Evolutionary conservation across 2,113 vertebrate species (phyloP).

Genomic region (Azemiops feae): DNA sequence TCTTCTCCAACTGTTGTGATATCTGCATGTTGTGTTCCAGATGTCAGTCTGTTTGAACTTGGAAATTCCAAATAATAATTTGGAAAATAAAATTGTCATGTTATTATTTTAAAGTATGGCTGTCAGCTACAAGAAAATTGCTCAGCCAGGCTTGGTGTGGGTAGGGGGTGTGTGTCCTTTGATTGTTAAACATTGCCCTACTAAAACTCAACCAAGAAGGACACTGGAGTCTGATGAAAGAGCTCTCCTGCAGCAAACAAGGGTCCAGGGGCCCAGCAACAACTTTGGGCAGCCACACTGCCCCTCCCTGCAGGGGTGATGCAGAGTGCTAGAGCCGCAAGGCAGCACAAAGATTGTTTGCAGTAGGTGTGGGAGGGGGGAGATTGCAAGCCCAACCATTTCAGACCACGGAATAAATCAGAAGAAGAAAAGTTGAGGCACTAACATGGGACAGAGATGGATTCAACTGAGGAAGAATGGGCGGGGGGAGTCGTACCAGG

Average conservation of each 20-base stretch:
- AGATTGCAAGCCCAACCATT: not conserved
- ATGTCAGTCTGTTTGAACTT: not conserved
- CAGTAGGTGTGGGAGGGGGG: not conserved
- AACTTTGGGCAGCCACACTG: not conserved
- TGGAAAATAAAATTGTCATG: not conserved
- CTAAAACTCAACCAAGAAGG: not conserved
- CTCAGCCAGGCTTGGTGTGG: not conserved
- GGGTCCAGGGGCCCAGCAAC: not conserved
- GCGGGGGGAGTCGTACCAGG: not conserved
- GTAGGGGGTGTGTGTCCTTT: not conserved
- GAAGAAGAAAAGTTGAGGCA: rapidly evolving
- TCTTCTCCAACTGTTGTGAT: not conserved
- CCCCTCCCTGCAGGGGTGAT: not conserved
- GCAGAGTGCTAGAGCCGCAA: not conserved
- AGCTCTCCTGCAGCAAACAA: not conserved
- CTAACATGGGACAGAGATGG: not conserved
- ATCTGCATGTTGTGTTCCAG: not conserved
- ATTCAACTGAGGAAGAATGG: not conserved
- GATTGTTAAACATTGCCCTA: not conserved
- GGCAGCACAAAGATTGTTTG: not conserved
- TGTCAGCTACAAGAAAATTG: not conserved
- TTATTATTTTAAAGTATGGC: not conserved
- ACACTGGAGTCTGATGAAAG: not conserved
- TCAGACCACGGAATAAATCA: not conserved
- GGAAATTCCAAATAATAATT: not conserved